A percentile compares a stretch with the other conserved stretches of the same genome.
phyloP scores from a whole-genome alignment of 2,888 invertebrate genomes.

The Sarcophaga carnaria region DNA sequence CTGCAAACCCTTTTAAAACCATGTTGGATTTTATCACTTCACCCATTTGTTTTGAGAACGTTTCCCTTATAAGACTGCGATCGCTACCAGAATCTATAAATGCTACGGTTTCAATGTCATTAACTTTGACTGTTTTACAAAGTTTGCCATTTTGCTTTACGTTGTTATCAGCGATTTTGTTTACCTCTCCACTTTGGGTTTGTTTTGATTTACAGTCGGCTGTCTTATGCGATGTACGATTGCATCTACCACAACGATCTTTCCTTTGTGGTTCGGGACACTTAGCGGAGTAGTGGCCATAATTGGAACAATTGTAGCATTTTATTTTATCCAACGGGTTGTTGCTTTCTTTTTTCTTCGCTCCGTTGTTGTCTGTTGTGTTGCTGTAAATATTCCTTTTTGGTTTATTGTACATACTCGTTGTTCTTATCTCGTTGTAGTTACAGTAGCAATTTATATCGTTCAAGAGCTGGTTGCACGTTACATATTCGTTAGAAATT shows the following conservation, averaged over 20 bases:
- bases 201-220: conserved; percentile 24
- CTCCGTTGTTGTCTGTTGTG: neutral
- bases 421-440: conserved; percentile 24
- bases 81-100: conserved; percentile 6
- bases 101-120: neutral
- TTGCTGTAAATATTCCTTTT: neutral
- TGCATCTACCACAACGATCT: conserved; percentile 12
- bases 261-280: conserved; percentile 46
- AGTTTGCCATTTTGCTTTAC: too few relatives aligned
- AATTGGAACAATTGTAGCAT: conserved; percentile 1
- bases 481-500: conserved; percentile 53
- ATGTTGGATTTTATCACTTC: neutral
- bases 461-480: neutral
- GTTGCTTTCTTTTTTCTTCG: neutral
- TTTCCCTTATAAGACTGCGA: conserved; percentile 2
- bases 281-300: neutral
- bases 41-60: conserved; percentile 12
- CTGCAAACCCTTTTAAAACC: conserved; percentile 21
- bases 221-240: conserved; percentile 32
- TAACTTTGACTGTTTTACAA: neutral
- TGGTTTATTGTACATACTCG: conserved; percentile 6
- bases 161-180: conserved; percentile 12
- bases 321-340: neutral
- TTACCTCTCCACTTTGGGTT: conserved; percentile 23
- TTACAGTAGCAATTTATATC: conserved; percentile 24